Conservation (phyloP, 1,140 invertebrate species). For the Pteromalus puparum region DNA sequence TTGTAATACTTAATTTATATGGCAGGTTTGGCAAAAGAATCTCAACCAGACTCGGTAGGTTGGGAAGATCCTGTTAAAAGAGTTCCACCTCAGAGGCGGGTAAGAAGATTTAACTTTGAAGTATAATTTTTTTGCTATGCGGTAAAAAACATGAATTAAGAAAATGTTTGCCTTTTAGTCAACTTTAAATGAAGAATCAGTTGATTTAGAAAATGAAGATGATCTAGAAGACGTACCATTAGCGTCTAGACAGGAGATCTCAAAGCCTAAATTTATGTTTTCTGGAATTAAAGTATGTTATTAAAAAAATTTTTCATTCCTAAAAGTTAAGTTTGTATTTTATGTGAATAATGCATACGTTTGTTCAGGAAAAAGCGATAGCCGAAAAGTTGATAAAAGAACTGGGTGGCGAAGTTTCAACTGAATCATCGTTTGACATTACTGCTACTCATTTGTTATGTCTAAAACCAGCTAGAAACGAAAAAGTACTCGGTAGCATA, state of each 20-base stretch:
- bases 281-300: constrained; percentile 66
- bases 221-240: constrained; percentile 15
- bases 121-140: background rate
- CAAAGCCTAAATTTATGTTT: constrained; percentile 68
- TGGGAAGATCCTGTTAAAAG: constrained; percentile 74
- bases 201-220: constrained; percentile 34
- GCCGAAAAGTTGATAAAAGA: constrained; percentile 77
- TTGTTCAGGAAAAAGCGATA: constrained; percentile 68
- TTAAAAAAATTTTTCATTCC: background rate
- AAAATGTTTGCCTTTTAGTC: constrained; percentile 41
- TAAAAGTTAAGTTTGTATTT: background rate
- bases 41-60: constrained; percentile 74
- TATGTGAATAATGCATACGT: background rate
- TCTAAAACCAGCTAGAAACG: constrained; percentile 84
- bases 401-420: constrained; percentile 82
- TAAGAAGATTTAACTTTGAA: constrained; percentile 39
- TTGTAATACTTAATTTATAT: constrained; percentile 21
- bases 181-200: constrained; percentile 34
- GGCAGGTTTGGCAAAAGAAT: constrained; percentile 67
- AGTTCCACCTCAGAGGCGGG: constrained; percentile 50
- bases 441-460: constrained; percentile 87
- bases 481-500: constrained; percentile 89
- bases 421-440: constrained; percentile 79
- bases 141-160: constrained; percentile 7
- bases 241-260: background rate